Conservation (phyloP, 2,113 vertebrate genomes). For the Diadophis punctatus region DNA sequence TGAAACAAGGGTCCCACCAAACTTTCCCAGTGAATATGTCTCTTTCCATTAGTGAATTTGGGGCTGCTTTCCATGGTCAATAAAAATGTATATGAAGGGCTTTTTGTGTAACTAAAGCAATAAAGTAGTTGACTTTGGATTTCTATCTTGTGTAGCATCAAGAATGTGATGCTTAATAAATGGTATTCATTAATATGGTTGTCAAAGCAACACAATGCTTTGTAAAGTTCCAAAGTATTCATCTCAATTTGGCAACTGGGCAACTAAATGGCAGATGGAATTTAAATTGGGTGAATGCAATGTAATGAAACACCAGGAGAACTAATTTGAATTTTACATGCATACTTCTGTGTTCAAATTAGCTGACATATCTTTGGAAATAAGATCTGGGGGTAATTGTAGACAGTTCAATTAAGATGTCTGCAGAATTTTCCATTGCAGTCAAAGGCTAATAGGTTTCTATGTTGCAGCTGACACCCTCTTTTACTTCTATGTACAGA, state of each 20-base stretch:
- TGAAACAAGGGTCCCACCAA: not conserved
- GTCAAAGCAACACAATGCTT: conserved; percentile 18
- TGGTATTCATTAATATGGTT: conserved; percentile 12
- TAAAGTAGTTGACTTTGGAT: not conserved
- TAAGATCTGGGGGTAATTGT: conserved; percentile 29
- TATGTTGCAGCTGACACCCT: conserved; percentile 22
- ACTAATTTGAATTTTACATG: conserved; percentile 43
- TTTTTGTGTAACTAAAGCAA: not conserved
- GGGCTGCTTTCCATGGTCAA: not conserved
- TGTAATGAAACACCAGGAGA: conserved; percentile 37
- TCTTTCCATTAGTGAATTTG: not conserved
- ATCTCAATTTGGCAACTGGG: conserved; percentile 11
- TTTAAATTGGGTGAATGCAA: conserved; percentile 24
- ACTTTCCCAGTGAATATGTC: not conserved
- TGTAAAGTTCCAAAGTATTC: conserved; percentile 7
- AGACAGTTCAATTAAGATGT: conserved; percentile 41
- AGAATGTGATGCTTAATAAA: not conserved
- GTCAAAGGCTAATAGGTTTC: conserved; percentile 36
- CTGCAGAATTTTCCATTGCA: conserved; percentile 29
- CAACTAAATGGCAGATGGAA: conserved; percentile 24
- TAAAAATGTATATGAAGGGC: not conserved
- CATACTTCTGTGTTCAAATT: conserved; percentile 35
- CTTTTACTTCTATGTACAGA: not conserved
- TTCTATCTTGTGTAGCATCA: not conserved
- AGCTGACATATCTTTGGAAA: conserved; percentile 36